Percentiles rank a stretch among this genome's conserved stretches.
These are phyloP conservation scores for Sebastes taczanowskii DNA, from an alignment of 2,797 vertebrate species.

Conservation along the genomic window DNA sequence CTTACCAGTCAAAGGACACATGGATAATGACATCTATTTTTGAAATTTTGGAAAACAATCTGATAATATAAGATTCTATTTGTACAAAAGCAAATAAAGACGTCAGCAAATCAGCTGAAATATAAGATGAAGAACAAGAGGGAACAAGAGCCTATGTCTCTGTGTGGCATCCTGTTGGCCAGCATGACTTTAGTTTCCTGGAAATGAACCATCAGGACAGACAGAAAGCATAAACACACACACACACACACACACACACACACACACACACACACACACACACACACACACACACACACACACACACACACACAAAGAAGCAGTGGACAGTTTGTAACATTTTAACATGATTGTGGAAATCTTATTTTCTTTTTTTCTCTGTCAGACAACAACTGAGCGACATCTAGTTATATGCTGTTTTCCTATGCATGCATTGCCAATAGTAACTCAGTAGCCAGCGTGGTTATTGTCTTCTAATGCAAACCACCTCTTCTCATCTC, in stretches of 20 bases:
- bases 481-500: background rate
- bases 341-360: background rate
- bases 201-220: slow-evolving; percentile 10
- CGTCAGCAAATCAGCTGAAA: background rate
- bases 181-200: slow-evolving; percentile 13
- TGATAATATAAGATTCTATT: background rate
- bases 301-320: no score
- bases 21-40: background rate
- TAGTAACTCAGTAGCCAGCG: background rate
- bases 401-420: background rate
- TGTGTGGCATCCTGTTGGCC: background rate
- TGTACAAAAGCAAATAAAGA: background rate
- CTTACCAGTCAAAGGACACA: background rate
- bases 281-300: no score
- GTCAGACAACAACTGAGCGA: background rate
- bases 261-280: no score
- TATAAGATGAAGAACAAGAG: background rate
- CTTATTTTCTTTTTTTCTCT: no score
- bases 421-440: background rate
- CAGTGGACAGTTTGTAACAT: background rate
- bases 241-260: no score
- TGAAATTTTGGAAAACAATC: background rate
- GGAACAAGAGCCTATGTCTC: slow-evolving; percentile 10
- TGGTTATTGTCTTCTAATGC: background rate
- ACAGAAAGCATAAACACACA: background rate